Evolutionary conservation across 2,888 invertebrate species (phyloP), one percentile per base, ranked within the genome.

Genomic region (Girardia tigrina): DNA sequence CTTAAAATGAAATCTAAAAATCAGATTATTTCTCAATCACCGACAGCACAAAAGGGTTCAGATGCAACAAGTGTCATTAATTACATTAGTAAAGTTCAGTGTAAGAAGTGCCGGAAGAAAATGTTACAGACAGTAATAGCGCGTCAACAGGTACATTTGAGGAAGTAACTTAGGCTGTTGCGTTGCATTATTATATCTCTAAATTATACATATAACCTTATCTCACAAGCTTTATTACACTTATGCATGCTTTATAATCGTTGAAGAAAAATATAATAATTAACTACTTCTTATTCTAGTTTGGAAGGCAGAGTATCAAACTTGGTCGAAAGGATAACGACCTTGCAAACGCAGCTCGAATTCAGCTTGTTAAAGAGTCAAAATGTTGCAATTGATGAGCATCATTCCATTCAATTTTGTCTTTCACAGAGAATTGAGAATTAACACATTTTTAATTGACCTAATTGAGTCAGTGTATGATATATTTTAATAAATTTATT

Each of bases 321-420:
- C n/a, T 56, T 6, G 56, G n/a, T 2, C 56, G 56, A 8, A 4
- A 56, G 8, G 20, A 56, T 12, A 56, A 56, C 56, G 56, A 56
- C n/a, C n/a, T 56, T 56, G 56, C 56, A n/a, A 56, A 56, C n/a
- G 56, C 56, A 56, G 56, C 56, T 8, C 56, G 56, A 6, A 56
- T 56, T n/a, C 56, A 56, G 23, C 23, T 56, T n/a, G n/a, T 56
- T 4, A 56, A 56, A n/a, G 56, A 56, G n/a, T 56, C 56, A n/a
- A 56, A 56, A n/a, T 56, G 56, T n/a, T 56, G 56, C n/a, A 56
- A 23, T 56, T 56, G n/a, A n/a, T n/a, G n/a, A n/a, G n/a, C n/a
- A n/a, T n/a, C n/a, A n/a, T n/a, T n/a, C n/a, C n/a, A n/a, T n/a
- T n/a, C n/a, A n/a, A n/a, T n/a, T n/a, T n/a, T n/a, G n/a, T n/a